Evolutionary conservation across 2,797 vertebrate genomes (phyloP).

Genomic region (Poecile montanus): DNA sequence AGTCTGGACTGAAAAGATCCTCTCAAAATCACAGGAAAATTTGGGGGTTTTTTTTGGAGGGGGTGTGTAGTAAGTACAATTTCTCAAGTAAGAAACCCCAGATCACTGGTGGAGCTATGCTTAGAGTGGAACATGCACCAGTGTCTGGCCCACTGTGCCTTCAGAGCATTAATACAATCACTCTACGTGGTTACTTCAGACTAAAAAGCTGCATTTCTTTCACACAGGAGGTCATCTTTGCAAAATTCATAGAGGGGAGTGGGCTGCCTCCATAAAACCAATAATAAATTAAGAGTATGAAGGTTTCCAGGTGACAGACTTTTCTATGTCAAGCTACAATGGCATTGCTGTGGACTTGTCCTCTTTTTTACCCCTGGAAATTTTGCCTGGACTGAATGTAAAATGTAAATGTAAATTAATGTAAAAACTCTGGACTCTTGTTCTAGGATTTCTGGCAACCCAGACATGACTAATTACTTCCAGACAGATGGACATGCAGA

Average conservation of each 20-base stretch:
- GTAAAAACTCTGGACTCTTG: not conserved
- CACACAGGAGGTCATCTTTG: not conserved
- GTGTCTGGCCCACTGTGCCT: not conserved
- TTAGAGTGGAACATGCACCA: not conserved
- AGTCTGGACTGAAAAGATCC: not conserved
- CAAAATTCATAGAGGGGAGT: not conserved
- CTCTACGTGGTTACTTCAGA: not conserved
- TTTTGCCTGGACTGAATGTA: not conserved
- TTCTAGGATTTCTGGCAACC: not conserved
- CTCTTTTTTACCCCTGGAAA: not conserved
- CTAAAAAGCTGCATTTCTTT: not conserved
- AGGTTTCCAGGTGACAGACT: not conserved
- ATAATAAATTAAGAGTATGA: not conserved
- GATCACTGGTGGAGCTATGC: not conserved
- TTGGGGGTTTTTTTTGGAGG: not conserved
- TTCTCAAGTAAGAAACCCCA: not conserved
- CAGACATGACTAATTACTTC: not conserved
- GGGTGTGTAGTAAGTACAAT: accelerated
- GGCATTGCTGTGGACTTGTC: not conserved
- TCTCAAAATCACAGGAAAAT: not conserved
- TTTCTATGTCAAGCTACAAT: not conserved
- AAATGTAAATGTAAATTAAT: not conserved
- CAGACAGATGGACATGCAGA: not conserved
- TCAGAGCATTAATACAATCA: not conserved
- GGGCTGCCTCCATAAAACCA: not conserved